Evolutionary conservation across 1,140 invertebrate genomes (phyloP), one percentile per base, ranked within the genome.

Genomic region (Dendrolimus punctatus): DNA sequence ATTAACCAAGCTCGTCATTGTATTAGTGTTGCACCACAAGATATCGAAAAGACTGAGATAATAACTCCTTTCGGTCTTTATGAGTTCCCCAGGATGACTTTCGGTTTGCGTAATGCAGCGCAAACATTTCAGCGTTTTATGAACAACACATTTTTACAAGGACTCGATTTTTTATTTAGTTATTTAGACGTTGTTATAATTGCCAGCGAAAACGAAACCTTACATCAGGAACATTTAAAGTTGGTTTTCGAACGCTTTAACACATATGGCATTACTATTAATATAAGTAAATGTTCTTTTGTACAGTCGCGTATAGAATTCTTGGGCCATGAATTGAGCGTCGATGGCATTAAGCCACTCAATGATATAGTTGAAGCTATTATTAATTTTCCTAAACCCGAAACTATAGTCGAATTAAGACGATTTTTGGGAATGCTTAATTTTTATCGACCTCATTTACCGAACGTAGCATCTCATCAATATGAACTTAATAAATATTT

Each of bases 51-150:
- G 39, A 53, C 51, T 9, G 51, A 44, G 2, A 40, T 53, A 8
- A 47, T 43, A 40, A 53, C 45, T 9, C 51, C 51, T 40, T 53
- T 53, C 10, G 51, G 51, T 23, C 39, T 53, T 6, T 46, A 6
- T 23, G 45, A 53, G 39, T 53, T 53, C 6, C 51, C 51, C 4
- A 8, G 10, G 5, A 51, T 51, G 49, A 8, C 49, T 6, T 53
- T 53, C 38, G 51, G 51, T 5, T 38, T 53, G 9, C 8, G 51
- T 5, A 53, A 53, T 10, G 39, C 38, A 46, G 51, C 44, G 5
- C 51, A 53, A 23, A 47, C 51, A 5, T 53, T 53, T 38, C 51
- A 53, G n/a, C n/a, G 51, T 4, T 53, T 53, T 37, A 47, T 53
- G 44, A 39, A 53, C 23, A 43, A 40, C n/a, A n/a, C n/a, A 4